Evolutionary conservation across 1,140 invertebrate genomes (phyloP), one percentile per base, ranked within the genome.

Genomic region (Cotesia typhae): DNA sequence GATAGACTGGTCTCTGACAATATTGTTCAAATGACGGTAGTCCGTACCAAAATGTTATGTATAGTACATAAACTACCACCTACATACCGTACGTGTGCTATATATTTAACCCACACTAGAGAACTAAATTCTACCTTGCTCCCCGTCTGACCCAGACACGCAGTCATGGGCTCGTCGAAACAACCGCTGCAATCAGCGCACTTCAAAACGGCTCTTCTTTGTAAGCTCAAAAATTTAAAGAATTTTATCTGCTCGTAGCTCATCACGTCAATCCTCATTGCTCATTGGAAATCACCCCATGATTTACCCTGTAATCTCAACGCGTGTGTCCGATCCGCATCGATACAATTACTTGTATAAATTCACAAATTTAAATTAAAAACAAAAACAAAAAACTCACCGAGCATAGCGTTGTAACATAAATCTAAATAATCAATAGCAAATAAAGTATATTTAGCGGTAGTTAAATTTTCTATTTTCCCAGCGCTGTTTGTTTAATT

Each of bases 11-110:
- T 79, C 75, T 78, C 69, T 74, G 79, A 85, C 83, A 86, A 86
- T 85, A 82, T 80, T 75, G 74, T 10, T 77, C 78, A 82, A 83
- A 83, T 84, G 83, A 83, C 80, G 80, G 77, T 78, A 71, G 73
- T 78, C 74, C 70, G 60, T 66, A 72, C 64, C 47, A 63, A 47
- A 47, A 64, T 51, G 70, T 70, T 70, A 74, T 76, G 70, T 71
- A 79, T 74, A 70, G 74, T 73, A 73, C 55, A 63, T 73, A 52
- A 47, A 47, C 41, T 47, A 47, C 41, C 10, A 47, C 41, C 41
- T 47, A 47, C 41, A 47, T 47, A 47, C 6, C 5, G 7, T 47
- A 47, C 41, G 41, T 47, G 41, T 47, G 10, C 10, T 55, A 35
- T 52, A 52, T 41, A 14, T 38, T 4, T 65, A 65, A 6, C 38